A percentile compares a stretch with the other conserved stretches of the same genome.
Conservation (phyloP, 2,888 invertebrate genomes). For the Stenotaenia linearis region DNA sequence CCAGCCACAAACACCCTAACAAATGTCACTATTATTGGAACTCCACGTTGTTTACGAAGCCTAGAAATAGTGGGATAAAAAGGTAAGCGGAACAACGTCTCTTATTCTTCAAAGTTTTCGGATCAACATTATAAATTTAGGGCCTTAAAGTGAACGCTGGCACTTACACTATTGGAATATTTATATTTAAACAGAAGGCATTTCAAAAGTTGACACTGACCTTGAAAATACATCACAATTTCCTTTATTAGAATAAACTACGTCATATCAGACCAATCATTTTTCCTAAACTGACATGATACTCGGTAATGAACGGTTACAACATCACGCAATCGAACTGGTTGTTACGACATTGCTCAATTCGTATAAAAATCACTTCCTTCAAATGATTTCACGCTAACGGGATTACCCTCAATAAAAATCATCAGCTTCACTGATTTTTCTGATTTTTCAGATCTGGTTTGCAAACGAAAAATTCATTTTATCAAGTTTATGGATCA, state of each 20-base stretch:
- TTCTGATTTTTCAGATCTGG: too few relatives aligned
- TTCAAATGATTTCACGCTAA: not conserved
- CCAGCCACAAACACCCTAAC: not conserved
- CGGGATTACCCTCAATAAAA: too few relatives aligned
- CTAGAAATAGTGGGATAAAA: not conserved
- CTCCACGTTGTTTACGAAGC: not conserved
- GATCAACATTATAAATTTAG: not conserved
- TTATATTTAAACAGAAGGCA: too few relatives aligned
- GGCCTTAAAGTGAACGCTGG: not conserved
- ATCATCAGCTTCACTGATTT: too few relatives aligned
- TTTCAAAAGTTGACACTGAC: not conserved
- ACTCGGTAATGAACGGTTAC: not conserved
- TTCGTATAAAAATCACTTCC: not conserved
- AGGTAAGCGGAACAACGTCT: not conserved
- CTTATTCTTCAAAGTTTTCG: not conserved
- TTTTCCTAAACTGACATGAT: not conserved
- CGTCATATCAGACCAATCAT: not conserved
- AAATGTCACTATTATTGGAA: not conserved
- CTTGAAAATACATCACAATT: not conserved
- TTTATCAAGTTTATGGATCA: too few relatives aligned
- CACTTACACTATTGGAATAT: not conserved
- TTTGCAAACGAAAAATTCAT: too few relatives aligned
- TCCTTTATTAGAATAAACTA: not conserved
- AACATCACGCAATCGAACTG: not conserved
- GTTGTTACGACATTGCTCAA: not conserved